Evolutionary conservation across 2,797 vertebrate genomes (phyloP).

Genomic region (Hydrolagus colliei): DNA sequence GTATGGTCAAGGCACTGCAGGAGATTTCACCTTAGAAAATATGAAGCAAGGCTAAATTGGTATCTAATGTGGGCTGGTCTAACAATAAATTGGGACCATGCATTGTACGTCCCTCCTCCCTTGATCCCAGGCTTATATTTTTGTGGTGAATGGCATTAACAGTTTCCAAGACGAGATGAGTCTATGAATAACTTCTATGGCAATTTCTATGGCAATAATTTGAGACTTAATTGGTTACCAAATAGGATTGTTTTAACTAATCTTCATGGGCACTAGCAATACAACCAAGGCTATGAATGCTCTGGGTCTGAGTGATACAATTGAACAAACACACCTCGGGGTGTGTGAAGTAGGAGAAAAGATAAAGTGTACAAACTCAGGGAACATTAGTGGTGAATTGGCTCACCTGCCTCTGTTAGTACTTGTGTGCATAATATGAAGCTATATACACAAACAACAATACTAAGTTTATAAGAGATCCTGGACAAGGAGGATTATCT

Average conservation of each 20-base stretch:
- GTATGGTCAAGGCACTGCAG: not conserved
- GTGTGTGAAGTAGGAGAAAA: not conserved
- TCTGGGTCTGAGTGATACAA: not conserved
- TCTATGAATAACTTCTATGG: not conserved
- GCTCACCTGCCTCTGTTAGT: not conserved
- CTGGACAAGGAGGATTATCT: no score
- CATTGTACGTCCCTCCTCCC: not conserved
- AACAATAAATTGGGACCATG: not conserved
- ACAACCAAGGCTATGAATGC: not conserved
- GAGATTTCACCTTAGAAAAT: not conserved
- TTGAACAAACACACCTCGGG: not conserved
- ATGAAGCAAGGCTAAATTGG: not conserved
- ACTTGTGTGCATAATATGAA: not conserved
- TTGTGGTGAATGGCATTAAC: not conserved
- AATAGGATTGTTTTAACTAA: not conserved
- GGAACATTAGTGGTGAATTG: not conserved
- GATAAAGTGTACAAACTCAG: not conserved
- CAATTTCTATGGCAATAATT: not conserved
- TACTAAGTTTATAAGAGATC: not conserved
- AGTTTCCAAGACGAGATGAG: not conserved
- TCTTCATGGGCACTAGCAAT: not conserved
- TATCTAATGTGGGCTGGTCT: not conserved
- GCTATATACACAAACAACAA: not conserved
- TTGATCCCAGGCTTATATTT: not conserved
- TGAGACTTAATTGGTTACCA: constrained; percentile 1